A percentile compares a stretch with the other conserved stretches of the same genome.
Evolutionary conservation across 2,888 invertebrate genomes (phyloP).

Genomic region (Eutolmus rufibarbis): DNA sequence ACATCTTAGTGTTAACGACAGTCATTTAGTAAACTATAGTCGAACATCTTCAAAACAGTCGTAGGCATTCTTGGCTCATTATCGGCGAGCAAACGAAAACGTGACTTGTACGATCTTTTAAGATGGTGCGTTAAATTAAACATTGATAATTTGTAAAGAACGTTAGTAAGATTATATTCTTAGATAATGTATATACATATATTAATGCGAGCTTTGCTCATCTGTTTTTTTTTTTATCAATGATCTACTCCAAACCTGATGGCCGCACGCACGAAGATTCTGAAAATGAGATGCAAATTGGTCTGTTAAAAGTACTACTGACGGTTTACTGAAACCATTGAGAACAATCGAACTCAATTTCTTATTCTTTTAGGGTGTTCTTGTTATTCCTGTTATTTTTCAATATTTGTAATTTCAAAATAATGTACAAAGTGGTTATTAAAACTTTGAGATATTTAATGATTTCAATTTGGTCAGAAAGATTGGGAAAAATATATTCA

Average conservation of each 20-base stretch:
- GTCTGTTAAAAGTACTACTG: neutral
- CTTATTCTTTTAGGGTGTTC: neutral
- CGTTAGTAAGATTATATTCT: neutral
- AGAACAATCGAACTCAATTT: neutral
- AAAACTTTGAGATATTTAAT: too few species aligned
- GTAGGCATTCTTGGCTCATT: neutral
- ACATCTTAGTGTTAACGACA: neutral
- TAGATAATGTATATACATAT: neutral
- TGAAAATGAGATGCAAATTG: neutral
- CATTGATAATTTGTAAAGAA: neutral
- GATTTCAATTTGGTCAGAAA: too few species aligned
- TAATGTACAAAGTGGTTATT: too few species aligned
- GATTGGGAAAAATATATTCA: too few species aligned
- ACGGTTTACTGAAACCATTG: neutral
- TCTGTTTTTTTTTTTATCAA: neutral
- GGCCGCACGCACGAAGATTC: neutral
- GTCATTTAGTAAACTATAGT: neutral
- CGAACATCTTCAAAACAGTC: neutral
- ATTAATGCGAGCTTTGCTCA: neutral
- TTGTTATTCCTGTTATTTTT: too few species aligned
- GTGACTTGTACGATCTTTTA: neutral
- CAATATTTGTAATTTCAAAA: too few species aligned
- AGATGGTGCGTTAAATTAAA: neutral
- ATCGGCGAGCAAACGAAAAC: neutral
- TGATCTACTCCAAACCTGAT: neutral